phyloP scores from a whole-genome alignment of 37 sponge, comb jelly and placozoan genomes.

The Hormiphora californensis region DNA sequence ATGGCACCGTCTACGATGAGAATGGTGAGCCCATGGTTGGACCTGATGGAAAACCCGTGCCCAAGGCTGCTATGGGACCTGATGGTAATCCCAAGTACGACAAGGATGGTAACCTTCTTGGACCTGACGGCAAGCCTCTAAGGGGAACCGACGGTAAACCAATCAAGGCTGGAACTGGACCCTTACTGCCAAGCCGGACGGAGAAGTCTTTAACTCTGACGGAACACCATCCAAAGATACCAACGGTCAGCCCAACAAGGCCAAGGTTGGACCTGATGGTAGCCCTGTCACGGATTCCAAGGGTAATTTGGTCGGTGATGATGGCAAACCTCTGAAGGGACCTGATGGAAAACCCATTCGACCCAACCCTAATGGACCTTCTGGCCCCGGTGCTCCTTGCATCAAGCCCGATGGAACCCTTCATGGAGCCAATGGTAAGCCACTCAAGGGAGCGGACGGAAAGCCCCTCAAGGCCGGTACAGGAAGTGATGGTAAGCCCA shows the following conservation, averaged over 20 bases:
- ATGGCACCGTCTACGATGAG: slow-evolving; percentile 42
- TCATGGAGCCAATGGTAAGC: slow-evolving; percentile 36
- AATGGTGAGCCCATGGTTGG: slow-evolving; percentile 44
- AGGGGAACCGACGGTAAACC: slow-evolving; percentile 35
- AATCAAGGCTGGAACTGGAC: slow-evolving; percentile 27
- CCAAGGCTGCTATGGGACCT: slow-evolving; percentile 18
- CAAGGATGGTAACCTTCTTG: slow-evolving; percentile 48
- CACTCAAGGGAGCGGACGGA: slow-evolving; percentile 38
- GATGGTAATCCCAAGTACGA: slow-evolving; percentile 36
- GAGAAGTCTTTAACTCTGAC: slow-evolving; percentile 35
- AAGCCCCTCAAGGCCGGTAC: slow-evolving; percentile 33
- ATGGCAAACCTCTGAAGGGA: slow-evolving; percentile 40
- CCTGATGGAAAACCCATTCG: slow-evolving; percentile 50
- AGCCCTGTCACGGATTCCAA: slow-evolving; percentile 46
- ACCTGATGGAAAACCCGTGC: slow-evolving; percentile 6
- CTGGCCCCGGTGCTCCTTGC: slow-evolving; percentile 1
- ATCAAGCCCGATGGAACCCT: slow-evolving; percentile 34
- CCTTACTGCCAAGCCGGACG: slow-evolving; percentile 33
- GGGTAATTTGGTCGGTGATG: slow-evolving; percentile 37
- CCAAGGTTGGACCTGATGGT: slow-evolving; percentile 3
- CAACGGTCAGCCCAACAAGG: slow-evolving; percentile 33
- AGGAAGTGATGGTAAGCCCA: slow-evolving; percentile 49
- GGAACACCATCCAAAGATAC: slow-evolving; percentile 31
- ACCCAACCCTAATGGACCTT: slow-evolving; percentile 41
- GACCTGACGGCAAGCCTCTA: slow-evolving; percentile 25